Conservation (phyloP, 2,113 vertebrate species). For the Austrofundulus limnaeus region DNA sequence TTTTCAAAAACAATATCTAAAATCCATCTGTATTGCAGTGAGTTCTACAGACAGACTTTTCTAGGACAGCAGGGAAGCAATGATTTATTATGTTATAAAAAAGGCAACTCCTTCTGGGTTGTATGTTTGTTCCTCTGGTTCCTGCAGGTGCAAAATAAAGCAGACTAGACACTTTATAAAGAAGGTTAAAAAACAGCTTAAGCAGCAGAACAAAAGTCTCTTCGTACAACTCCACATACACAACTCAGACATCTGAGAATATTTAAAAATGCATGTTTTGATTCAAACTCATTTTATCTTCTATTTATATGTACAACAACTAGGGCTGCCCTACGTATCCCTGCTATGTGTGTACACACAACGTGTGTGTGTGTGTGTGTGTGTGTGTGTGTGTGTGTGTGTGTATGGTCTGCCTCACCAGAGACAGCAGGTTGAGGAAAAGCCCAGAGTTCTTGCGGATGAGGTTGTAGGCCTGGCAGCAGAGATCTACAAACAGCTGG, state of each 20-base stretch:
- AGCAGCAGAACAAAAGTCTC: neutral
- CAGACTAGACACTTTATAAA: constrained; percentile 6
- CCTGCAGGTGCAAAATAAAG: constrained; percentile 37
- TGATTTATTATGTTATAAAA: constrained; percentile 25
- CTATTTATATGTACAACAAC: neutral
- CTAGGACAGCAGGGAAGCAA: constrained; percentile 21
- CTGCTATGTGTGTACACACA: neutral
- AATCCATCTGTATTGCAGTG: neutral
- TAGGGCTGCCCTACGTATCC: neutral
- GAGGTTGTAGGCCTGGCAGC: constrained; percentile 96
- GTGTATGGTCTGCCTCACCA: constrained; percentile 80
- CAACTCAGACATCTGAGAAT: neutral
- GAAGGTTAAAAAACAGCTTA: constrained; percentile 10
- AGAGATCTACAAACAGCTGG: constrained; percentile 96
- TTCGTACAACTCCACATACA: neutral
- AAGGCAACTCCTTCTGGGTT: neutral
- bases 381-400: too few species aligned
- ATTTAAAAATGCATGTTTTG: neutral
- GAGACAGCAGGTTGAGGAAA: constrained; percentile 93
- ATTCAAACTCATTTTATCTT: neutral
- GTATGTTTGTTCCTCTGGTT: constrained; percentile 7
- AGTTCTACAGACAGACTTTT: constrained; percentile 16
- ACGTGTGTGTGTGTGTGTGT: neutral
- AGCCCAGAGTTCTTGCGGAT: constrained; percentile 93
- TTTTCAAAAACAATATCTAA: neutral